Conservation (phyloP, 2,113 vertebrate species). For the Equus quagga region DNA sequence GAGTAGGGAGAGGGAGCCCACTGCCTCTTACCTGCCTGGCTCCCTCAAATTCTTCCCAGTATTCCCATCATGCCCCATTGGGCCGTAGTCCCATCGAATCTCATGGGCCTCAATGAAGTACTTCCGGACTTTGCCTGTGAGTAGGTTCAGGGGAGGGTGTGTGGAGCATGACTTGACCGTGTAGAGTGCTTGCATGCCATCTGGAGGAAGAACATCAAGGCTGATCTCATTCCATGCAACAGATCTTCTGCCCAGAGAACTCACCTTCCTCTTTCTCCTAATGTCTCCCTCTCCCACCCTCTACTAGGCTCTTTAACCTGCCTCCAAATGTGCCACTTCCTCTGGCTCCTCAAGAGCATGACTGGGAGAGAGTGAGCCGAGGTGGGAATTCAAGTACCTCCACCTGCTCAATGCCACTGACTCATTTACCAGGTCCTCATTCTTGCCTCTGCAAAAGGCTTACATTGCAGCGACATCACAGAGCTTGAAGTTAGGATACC, state of each 20-base stretch:
- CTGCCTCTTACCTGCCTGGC: conserved; percentile 82
- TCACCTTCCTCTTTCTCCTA: not conserved
- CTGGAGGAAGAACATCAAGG: conserved; percentile 73
- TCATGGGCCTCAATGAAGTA: conserved; percentile 89
- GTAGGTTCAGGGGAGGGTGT: not conserved
- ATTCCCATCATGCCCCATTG: conserved; percentile 73
- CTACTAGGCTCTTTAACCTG: not conserved
- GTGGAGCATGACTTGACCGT: conserved; percentile 85
- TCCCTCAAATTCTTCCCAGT: conserved; percentile 83
- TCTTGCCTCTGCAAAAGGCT: not conserved
- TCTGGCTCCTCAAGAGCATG: not conserved
- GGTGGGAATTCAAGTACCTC: not conserved
- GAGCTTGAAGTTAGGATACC: not conserved
- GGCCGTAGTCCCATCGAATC: conserved; percentile 87
- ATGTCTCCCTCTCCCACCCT: not conserved
- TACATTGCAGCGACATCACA: not conserved
- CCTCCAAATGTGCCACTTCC: not conserved
- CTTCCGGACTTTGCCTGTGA: conserved; percentile 82
- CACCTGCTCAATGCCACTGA: not conserved
- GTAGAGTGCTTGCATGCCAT: conserved; percentile 88
- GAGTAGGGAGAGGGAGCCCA: not conserved
- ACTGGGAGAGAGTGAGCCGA: not conserved
- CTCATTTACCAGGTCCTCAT: not conserved
- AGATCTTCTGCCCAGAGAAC: not conserved
- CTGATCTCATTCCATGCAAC: not conserved